Percentiles rank a stretch among this genome's conserved stretches.
Conservation (phyloP, 2,888 invertebrate species). For the Metalampra italica region DNA sequence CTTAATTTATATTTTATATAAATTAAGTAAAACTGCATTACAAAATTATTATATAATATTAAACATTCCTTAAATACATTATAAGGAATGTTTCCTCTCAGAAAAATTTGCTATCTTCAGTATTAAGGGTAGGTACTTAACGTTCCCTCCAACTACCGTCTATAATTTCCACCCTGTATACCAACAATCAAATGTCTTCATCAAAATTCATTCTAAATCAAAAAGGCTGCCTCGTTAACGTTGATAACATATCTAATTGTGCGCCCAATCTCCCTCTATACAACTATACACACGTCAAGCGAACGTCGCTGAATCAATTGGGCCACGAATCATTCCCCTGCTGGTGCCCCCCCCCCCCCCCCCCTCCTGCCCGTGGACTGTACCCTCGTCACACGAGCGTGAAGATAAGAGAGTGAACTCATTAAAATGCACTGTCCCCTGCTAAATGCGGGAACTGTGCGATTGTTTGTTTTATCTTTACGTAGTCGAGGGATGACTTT, state of each 20-base stretch:
- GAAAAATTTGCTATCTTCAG: too few relatives aligned
- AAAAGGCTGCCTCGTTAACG: not conserved
- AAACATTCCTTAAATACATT: too few relatives aligned
- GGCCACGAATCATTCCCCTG: not conserved
- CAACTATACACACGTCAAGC: not conserved
- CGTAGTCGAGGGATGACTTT: not conserved
- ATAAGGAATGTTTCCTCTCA: too few relatives aligned
- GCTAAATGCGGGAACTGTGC: conserved; percentile 3
- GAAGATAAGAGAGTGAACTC: conserved; percentile 15
- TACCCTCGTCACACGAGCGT: conserved; percentile 9
- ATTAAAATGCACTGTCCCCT: conserved; percentile 10
- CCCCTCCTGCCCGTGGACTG: not conserved
- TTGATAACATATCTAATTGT: conserved; percentile 6
- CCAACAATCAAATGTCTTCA: too few relatives aligned
- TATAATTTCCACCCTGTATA: too few relatives aligned
- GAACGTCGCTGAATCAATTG: conserved; percentile 5
- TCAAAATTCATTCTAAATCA: too few relatives aligned
- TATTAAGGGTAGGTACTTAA: too few relatives aligned
- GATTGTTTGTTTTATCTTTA: conserved; percentile 11
- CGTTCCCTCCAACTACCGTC: too few relatives aligned
- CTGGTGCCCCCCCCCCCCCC: not conserved
- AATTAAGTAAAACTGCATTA: too few relatives aligned
- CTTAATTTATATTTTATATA: too few relatives aligned
- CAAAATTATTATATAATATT: too few relatives aligned
- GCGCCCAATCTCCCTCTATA: not conserved